phyloP scores from a whole-genome alignment of 2,113 vertebrate species.

The Callospermophilus lateralis region DNA sequence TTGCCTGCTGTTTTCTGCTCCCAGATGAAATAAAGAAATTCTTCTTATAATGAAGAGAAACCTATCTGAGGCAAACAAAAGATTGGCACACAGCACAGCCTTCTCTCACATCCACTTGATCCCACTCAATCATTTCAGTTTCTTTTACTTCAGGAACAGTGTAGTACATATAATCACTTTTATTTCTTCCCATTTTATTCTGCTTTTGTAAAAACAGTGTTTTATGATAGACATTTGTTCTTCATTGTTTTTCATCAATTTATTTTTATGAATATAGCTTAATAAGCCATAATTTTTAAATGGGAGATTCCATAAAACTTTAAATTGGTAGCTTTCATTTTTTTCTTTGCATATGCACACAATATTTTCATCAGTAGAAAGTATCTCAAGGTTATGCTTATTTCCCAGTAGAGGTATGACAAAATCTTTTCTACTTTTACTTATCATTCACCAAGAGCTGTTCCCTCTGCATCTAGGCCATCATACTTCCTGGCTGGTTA shows the following conservation, averaged over 20 bases:
- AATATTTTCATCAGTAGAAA: slow-evolving; percentile 76
- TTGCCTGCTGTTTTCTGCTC: slow-evolving; percentile 83
- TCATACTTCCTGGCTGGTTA: slow-evolving; percentile 81
- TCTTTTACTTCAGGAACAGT: slow-evolving; percentile 79
- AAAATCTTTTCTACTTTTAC: slow-evolving; percentile 85
- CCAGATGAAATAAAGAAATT: slow-evolving; percentile 82
- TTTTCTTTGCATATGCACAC: slow-evolving; percentile 70
- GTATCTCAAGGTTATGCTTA: slow-evolving; percentile 75
- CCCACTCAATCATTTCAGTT: slow-evolving; percentile 80
- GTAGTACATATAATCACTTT: slow-evolving; percentile 67
- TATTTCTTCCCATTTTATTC: slow-evolving; percentile 70
- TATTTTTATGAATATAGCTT: slow-evolving; percentile 54
- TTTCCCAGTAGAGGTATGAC: slow-evolving; percentile 78
- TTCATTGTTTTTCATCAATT: slow-evolving; percentile 75
- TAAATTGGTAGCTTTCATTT: too few species aligned
- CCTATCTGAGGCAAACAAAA: slow-evolving; percentile 85
- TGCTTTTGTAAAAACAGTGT: slow-evolving; percentile 82
- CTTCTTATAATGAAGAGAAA: slow-evolving; percentile 81
- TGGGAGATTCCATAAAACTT: slow-evolving; percentile 40
- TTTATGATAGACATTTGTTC: slow-evolving; percentile 74
- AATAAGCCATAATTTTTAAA: slow-evolving; percentile 39
- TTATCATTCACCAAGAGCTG: slow-evolving; percentile 86
- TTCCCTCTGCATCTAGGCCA: slow-evolving; percentile 84
- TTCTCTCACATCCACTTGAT: slow-evolving; percentile 81
- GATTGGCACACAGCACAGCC: slow-evolving; percentile 82